phyloP scores from a whole-genome alignment of 2,113 vertebrate genomes.

The Agelaius tricolor region DNA sequence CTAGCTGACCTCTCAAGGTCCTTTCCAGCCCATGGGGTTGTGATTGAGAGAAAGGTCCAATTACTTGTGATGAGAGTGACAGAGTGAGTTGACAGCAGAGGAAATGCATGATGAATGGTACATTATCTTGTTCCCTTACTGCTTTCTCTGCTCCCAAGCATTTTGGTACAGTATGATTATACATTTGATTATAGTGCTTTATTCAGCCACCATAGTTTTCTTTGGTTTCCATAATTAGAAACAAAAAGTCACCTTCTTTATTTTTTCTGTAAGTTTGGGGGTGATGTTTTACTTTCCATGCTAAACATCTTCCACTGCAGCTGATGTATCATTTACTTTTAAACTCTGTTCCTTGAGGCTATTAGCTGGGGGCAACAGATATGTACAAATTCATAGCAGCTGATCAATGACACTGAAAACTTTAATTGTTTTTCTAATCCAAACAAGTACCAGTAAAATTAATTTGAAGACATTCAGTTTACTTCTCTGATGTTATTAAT shows the following conservation, averaged over 20 bases:
- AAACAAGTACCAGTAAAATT: neutral
- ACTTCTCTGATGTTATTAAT: neutral
- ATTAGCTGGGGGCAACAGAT: neutral
- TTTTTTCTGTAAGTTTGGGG: neutral
- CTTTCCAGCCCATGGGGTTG: conserved; percentile 15
- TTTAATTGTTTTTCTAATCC: neutral
- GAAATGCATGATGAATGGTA: conserved; percentile 32
- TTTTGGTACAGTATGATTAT: neutral
- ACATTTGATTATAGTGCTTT: neutral
- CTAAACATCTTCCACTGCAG: neutral
- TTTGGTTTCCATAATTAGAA: neutral
- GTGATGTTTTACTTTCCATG: neutral
- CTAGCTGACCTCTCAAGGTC: conserved; percentile 32
- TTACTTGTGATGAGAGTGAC: conserved; percentile 4
- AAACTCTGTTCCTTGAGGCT: neutral
- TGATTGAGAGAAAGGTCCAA: conserved; percentile 30
- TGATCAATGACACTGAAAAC: neutral
- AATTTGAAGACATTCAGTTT: neutral
- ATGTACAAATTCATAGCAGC: neutral
- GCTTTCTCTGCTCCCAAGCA: neutral
- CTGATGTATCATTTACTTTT: neutral
- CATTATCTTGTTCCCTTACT: conserved; percentile 9
- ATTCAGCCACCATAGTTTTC: neutral
- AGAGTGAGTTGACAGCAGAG: conserved; percentile 13
- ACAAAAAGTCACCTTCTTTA: neutral